Evolutionary conservation across 2,113 vertebrate genomes (phyloP), one percentile per base, ranked within the genome.

Genomic region (Calyptomena viridis): DNA sequence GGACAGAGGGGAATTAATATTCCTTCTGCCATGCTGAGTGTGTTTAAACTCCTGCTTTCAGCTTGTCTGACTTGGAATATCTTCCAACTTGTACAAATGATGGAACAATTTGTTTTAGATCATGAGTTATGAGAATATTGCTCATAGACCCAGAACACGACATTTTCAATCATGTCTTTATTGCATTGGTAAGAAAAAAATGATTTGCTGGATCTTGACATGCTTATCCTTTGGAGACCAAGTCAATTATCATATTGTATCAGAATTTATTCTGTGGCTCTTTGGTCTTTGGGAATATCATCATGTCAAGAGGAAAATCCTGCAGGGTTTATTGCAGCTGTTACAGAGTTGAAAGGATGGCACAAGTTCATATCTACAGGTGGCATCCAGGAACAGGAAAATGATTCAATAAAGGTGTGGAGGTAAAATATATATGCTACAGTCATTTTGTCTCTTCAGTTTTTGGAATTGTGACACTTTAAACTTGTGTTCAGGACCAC

Each of bases 41-140:
- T 95, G 81, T 94, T 96, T 96, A 74, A 97, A 87, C 77, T 89
- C 71, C 50, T 84, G 84, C 89, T 80, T 96, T 93, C 69, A 75
- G 84, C 89, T 96, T 93, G 95, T 95, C 93, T 96, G 95, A 56
- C 85, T 94, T 93, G 89, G 89, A 96, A 84, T 89, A 78, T 91
- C 84, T 90, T 95, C 87, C 74, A 97, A 96, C 91, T 93, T 74
- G 82, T 94, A 91, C 92, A 95, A 97, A 95, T 84, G 95, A 94
- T 91, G 83, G 91, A 87, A 95, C 91, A 93, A 95, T 97, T 97
- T 95, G 94, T 97, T 95, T 96, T 78, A 94, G 92, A 87, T 90
- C 75, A 90, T 90, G 88, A 93, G 68, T 95, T 96, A 96, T 49
- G 75, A 92, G 93, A 84, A 73, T 93, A 88, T 91, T 88, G 91